Evolutionary conservation across 1,140 invertebrate genomes (phyloP).

Genomic region (Drosophila insularis): DNA sequence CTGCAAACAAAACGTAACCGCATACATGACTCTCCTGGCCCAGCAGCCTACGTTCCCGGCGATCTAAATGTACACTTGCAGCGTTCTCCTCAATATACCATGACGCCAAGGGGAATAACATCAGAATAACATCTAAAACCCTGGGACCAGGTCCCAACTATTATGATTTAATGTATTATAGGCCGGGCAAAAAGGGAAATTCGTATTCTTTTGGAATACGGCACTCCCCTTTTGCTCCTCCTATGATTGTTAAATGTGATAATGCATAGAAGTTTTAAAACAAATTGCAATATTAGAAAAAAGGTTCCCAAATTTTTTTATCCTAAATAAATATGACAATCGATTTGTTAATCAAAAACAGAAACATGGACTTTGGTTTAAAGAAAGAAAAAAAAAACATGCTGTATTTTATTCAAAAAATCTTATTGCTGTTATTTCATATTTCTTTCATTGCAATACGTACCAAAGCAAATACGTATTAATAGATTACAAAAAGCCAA

Average conservation of each 20-base stretch:
- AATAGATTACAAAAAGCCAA: too few species aligned
- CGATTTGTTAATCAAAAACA: too few species aligned
- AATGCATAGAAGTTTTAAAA: slow-evolving; percentile 53
- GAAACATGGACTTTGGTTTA: too few species aligned
- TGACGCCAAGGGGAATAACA: slow-evolving; percentile 64
- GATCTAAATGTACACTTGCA: slow-evolving; percentile 69
- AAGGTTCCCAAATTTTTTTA: slow-evolving; percentile 34
- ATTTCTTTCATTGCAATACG: too few species aligned
- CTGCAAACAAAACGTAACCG: slow-evolving; percentile 63
- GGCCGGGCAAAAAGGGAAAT: slow-evolving; percentile 60
- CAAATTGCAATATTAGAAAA: slow-evolving; percentile 63
- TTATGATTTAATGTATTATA: slow-evolving; percentile 76
- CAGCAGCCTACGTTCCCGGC: slow-evolving; percentile 83
- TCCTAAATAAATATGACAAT: too few species aligned
- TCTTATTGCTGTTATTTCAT: too few species aligned
- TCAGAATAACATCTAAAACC: slow-evolving; percentile 17
- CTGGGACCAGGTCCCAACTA: slow-evolving; percentile 82
- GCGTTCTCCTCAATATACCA: slow-evolving; percentile 82
- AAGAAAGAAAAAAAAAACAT: too few species aligned
- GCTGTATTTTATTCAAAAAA: too few species aligned
- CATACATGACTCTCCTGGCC: slow-evolving; percentile 84
- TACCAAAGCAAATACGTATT: too few species aligned
- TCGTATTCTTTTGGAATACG: slow-evolving; percentile 71
- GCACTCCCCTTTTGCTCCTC: slow-evolving; percentile 70
- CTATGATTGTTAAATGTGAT: slow-evolving; percentile 80